phyloP scores from a whole-genome alignment of 1,140 invertebrate genomes.

The Thaumatotibia leucotreta region DNA sequence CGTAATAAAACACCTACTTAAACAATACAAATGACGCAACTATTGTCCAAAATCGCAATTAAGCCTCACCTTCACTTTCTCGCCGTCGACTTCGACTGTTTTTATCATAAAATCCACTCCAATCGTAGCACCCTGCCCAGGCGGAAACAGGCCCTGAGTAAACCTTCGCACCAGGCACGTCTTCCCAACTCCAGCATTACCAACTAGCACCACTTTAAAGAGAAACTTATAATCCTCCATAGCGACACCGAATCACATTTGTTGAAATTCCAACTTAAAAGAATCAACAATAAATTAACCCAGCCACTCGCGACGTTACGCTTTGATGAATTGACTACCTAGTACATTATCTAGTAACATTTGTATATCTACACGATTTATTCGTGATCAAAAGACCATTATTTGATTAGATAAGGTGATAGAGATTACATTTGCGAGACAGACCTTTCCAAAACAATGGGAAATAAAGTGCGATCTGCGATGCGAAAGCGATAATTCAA shows the following conservation, averaged over 20 bases:
- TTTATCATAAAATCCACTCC: constrained; percentile 99
- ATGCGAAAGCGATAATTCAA: constrained; percentile 30
- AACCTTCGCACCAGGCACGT: constrained; percentile 94
- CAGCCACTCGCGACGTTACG: constrained; percentile 50
- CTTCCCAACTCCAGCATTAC: constrained; percentile 96
- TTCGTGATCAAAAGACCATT: constrained; percentile 48
- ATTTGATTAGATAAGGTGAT: constrained; percentile 41
- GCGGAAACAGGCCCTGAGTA: constrained; percentile 95
- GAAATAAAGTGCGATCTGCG: constrained; percentile 22
- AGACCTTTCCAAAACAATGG: constrained; percentile 35
- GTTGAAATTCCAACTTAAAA: constrained; percentile 41
- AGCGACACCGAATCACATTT: constrained; percentile 60
- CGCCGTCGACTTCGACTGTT: constrained; percentile 98
- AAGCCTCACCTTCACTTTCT: constrained; percentile 93
- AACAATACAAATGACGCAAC: constrained; percentile 28
- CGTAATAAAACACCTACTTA: constrained; percentile 7
- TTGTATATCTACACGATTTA: constrained; percentile 44
- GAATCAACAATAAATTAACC: constrained; percentile 49
- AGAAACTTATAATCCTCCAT: constrained; percentile 99
- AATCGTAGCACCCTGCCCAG: constrained; percentile 98
- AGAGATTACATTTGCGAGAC: constrained; percentile 23
- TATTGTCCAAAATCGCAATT: constrained; percentile 19
- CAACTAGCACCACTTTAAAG: constrained; percentile 97
- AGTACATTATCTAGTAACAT: constrained; percentile 51
- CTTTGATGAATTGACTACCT: constrained; percentile 59